A percentile compares a stretch with the other conserved stretches of the same genome.
These are phyloP conservation scores for Chauna torquata DNA, from an alignment of 2,113 vertebrate species.

Conservation along the genomic window DNA sequence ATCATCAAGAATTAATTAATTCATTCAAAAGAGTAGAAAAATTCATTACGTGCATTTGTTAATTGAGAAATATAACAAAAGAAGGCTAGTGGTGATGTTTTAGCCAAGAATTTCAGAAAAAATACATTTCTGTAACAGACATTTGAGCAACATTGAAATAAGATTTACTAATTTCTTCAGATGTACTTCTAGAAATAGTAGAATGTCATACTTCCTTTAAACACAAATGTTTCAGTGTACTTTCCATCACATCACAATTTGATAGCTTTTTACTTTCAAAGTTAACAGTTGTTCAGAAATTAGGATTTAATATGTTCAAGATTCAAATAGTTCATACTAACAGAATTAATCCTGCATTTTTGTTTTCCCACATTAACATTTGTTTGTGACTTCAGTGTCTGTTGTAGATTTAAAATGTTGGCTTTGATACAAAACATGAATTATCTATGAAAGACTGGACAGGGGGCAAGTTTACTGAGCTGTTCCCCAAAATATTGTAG, in stretches of 20 bases:
- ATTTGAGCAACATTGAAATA: background rate
- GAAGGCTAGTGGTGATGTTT: background rate
- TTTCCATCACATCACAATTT: background rate
- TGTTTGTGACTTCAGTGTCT: slow-evolving; percentile 26
- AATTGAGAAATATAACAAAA: background rate
- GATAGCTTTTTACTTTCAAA: background rate
- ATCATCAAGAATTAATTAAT: background rate
- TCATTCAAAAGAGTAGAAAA: background rate
- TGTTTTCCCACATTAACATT: slow-evolving; percentile 23
- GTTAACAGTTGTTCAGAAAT: slow-evolving; percentile 1
- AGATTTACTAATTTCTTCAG: background rate
- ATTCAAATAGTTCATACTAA: slow-evolving; percentile 7
- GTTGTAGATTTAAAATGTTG: slow-evolving; percentile 19
- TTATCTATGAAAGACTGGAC: slow-evolving; percentile 20
- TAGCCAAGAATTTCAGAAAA: background rate
- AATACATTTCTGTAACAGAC: background rate
- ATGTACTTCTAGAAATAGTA: background rate
- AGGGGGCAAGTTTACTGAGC: background rate
- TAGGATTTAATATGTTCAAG: slow-evolving; percentile 10
- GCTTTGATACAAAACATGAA: background rate
- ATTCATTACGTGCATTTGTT: background rate
- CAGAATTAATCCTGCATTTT: slow-evolving; percentile 3
- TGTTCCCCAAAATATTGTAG: background rate
- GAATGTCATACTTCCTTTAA: background rate
- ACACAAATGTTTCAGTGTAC: background rate